These are phyloP conservation scores for Pangasius krempfi DNA, from an alignment of 2,797 vertebrate genomes.

Conservation along the genomic window DNA sequence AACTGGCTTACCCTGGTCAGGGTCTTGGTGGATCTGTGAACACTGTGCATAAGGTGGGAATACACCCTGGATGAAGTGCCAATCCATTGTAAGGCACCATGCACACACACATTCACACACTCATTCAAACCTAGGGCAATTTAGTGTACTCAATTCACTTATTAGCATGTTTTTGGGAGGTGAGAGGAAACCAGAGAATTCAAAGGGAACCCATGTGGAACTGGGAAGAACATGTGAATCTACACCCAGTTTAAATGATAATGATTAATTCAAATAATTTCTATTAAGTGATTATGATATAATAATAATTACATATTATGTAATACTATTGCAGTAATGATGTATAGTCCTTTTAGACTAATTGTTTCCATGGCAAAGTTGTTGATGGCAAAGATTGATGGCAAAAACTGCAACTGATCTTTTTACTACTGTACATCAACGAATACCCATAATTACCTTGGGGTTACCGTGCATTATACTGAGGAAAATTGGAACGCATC, in stretches of 20 bases:
- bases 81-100: not conserved
- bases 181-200: not conserved
- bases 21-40: not conserved
- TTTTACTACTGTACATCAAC: not conserved
- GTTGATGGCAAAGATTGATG: not conserved
- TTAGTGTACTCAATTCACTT: not conserved
- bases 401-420: not conserved
- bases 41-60: not conserved
- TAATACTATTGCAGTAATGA: not conserved
- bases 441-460: not conserved
- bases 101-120: not conserved
- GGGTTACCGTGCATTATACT: not conserved
- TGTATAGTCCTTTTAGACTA: not conserved
- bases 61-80: not conserved
- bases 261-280: not conserved
- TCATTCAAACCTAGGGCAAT: not conserved
- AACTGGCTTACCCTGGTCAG: not conserved
- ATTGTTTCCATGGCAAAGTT: not conserved
- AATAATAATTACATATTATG: not conserved
- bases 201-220: not conserved
- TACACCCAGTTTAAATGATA: not conserved
- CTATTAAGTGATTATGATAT: not conserved
- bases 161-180: not conserved
- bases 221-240: not conserved
- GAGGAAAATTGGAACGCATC: not conserved